Base-by-base conservation (phyloP, 2,888 invertebrate genomes). In the Eretmocerus hayati region DNA sequence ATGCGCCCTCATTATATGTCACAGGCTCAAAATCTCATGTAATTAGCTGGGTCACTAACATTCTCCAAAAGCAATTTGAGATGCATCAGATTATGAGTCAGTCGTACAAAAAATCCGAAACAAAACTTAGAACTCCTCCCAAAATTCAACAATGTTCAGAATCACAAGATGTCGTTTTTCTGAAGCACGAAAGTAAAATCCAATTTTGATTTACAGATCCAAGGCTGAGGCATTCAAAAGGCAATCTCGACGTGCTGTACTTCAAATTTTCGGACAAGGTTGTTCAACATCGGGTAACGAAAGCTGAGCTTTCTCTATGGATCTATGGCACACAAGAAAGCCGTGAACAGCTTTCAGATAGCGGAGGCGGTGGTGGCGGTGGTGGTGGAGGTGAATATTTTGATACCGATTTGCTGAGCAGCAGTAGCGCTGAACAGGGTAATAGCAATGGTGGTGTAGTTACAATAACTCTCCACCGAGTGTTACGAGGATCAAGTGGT, bases 191-290 rank as follows among this genome's bases (percentile, higher is more conserved):
- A 26, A 26, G 26, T 26, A 6, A 11, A 26, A 26, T 26, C 26
- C 26, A 11, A 26, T 26, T 26, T 11, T 26, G 26, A 11, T 26
- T 11, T 11, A 11, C 26, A 85, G 86, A 84, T 71, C 79, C 80
- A 42, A 76, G 79, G 65, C 73, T 83, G 57, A 80, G 84, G 69
- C 83, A 81, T 62, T 77, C 80, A 60, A 80, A 80, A 72, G 80
- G 81, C 59, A 82, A 79, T 46, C 75, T 81, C 56, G 81, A 83
- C 64, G 78, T 84, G 54, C 77, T 85, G 56, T 81, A 82, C 73
- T 87, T 87, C 73, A 78, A 78, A 56, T 83, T 87, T 67, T 79
- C 84, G 41, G 81, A 83, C 59, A 83, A 81, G 65, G 77, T 84
- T 44, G 76, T 82, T 16, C 80, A 83, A 63, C 84, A 83, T 64